A percentile compares a stretch with the other conserved stretches of the same genome.
Evolutionary conservation across 2,797 vertebrate genomes (phyloP).

Genomic region (Nyctalus aviator): DNA sequence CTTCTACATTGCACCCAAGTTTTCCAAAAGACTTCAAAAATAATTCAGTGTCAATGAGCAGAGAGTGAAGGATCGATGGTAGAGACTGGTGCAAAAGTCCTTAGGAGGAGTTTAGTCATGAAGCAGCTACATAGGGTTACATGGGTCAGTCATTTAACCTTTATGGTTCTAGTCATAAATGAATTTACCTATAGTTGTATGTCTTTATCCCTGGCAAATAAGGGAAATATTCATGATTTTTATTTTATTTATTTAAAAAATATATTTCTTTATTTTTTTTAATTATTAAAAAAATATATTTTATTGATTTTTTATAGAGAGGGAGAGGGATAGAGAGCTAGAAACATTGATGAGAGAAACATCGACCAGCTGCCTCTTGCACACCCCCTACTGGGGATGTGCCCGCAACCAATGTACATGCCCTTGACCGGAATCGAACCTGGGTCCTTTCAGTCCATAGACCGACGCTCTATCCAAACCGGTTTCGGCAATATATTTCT

Average conservation of each 20-base stretch:
- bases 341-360: too few relatives aligned
- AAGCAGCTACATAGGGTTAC: neutral
- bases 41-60: neutral
- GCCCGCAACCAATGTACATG: too few relatives aligned
- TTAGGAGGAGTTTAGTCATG: neutral
- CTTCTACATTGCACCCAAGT: constrained; percentile 20
- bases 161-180: neutral
- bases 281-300: neutral
- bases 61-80: neutral
- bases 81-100: neutral
- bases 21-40: neutral
- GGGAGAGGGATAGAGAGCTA: too few relatives aligned
- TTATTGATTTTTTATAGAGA: too few relatives aligned
- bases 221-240: neutral
- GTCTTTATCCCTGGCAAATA: neutral
- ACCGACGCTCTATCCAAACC: too few relatives aligned
- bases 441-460: too few relatives aligned
- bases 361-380: too few relatives aligned
- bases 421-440: too few relatives aligned
- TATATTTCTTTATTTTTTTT: neutral
- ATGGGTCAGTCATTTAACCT: neutral
- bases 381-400: too few relatives aligned
- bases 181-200: neutral
- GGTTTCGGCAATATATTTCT: too few relatives aligned
- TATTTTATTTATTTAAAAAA: neutral